phyloP scores from a whole-genome alignment of 2,797 vertebrate genomes.

The Spinus olivaceus region DNA sequence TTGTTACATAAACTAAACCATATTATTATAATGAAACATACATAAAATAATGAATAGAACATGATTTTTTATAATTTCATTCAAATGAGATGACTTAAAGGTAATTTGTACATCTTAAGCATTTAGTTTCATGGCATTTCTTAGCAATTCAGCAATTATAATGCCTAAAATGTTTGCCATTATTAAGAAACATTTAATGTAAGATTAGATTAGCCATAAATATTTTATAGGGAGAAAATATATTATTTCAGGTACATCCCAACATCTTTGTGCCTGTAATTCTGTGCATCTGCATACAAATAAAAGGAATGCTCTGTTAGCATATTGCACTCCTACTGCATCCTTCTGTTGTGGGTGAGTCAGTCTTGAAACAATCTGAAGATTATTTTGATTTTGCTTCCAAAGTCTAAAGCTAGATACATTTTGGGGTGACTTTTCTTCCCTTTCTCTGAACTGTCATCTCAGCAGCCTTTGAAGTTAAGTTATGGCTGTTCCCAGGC shows the following conservation, averaged over 20 bases:
- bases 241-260: not conserved
- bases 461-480: not conserved
- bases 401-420: not conserved
- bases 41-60: slow-evolving; percentile 47
- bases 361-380: not conserved
- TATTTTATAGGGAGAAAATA: slow-evolving; percentile 36
- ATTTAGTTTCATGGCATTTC: slow-evolving; percentile 36
- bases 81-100: slow-evolving; percentile 56
- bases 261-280: not conserved
- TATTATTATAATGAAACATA: slow-evolving; percentile 44
- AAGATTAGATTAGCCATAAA: slow-evolving; percentile 28
- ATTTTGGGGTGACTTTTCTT: not conserved
- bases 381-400: not conserved
- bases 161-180: slow-evolving; percentile 1
- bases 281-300: slow-evolving; percentile 21
- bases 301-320: not conserved
- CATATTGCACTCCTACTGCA: not conserved
- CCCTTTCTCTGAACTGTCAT: not conserved
- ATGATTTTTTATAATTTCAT: slow-evolving; percentile 39
- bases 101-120: slow-evolving; percentile 62
- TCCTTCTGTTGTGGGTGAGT: slow-evolving; percentile 7
- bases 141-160: slow-evolving; percentile 13
- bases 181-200: slow-evolving; percentile 36
- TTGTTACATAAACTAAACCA: slow-evolving; percentile 40
- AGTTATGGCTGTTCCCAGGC: not conserved